A percentile compares a stretch with the other conserved stretches of the same genome.
Evolutionary conservation across 2,797 vertebrate species (phyloP).

Genomic region (Macrochelys suwanniensis): DNA sequence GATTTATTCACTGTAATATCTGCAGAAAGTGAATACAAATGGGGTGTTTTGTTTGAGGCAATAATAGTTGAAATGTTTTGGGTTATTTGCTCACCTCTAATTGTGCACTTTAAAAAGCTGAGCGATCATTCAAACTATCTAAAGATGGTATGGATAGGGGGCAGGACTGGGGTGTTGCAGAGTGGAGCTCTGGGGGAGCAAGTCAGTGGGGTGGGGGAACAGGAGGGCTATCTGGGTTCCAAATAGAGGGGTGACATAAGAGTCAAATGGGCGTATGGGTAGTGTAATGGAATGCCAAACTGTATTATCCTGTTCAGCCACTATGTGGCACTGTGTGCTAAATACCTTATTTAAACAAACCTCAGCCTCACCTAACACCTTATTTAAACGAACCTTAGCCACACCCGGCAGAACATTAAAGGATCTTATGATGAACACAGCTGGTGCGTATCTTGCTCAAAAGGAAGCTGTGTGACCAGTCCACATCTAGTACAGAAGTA

Average conservation of each 20-base stretch:
- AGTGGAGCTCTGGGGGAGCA: background rate
- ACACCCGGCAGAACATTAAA: background rate
- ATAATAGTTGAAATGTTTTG: background rate
- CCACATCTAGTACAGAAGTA: background rate
- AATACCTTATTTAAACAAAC: background rate
- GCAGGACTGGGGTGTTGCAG: background rate
- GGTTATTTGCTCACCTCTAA: background rate
- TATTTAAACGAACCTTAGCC: background rate
- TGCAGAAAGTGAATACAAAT: background rate
- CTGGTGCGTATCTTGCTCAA: background rate
- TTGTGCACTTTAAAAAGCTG: background rate
- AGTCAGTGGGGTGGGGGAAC: background rate
- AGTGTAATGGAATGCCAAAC: background rate
- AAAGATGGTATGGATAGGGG: background rate
- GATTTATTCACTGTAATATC: accelerated
- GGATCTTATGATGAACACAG: background rate
- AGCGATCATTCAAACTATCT: background rate
- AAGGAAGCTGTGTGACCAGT: background rate
- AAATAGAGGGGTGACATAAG: background rate
- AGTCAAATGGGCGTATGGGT: background rate
- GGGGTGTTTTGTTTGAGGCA: background rate
- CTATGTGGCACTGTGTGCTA: background rate
- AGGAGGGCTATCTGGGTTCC: background rate
- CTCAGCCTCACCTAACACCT: background rate
- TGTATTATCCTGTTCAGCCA: background rate